Evolutionary conservation across 2,797 vertebrate genomes (phyloP).

Genomic region (Coluber constrictor): DNA sequence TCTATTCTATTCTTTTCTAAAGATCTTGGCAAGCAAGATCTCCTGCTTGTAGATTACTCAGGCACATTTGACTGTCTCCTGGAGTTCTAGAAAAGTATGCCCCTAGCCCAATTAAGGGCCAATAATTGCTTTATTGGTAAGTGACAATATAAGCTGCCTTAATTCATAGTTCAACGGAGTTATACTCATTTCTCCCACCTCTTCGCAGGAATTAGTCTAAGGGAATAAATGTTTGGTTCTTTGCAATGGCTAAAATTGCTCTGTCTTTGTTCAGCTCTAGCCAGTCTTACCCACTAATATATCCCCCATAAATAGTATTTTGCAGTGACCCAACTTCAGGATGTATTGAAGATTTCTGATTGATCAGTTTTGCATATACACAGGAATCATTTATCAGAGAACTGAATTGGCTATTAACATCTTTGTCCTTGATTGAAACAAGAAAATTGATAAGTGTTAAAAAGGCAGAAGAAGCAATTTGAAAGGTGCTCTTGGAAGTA

Average conservation of each 20-base stretch:
- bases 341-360: not conserved
- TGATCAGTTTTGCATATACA: not conserved
- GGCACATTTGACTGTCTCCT: not conserved
- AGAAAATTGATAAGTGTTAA: not conserved
- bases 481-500: not conserved
- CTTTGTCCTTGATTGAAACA: not conserved
- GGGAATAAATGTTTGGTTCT: not conserved
- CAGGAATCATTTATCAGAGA: not conserved
- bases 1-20: too few species aligned
- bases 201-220: not conserved
- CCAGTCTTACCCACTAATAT: not conserved
- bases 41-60: not conserved
- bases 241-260: not conserved
- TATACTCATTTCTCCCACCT: not conserved
- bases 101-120: not conserved
- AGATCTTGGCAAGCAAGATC: not conserved
- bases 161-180: not conserved
- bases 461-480: not conserved
- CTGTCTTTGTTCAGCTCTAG: not conserved
- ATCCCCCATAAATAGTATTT: not conserved
- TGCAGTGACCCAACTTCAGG: not conserved
- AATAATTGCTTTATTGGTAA: not conserved
- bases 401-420: not conserved
- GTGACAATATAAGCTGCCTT: too few species aligned
- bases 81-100: not conserved